These are phyloP conservation scores for Anoplophora glabripennis DNA, from an alignment of 1,140 invertebrate species.

Conservation along the genomic window DNA sequence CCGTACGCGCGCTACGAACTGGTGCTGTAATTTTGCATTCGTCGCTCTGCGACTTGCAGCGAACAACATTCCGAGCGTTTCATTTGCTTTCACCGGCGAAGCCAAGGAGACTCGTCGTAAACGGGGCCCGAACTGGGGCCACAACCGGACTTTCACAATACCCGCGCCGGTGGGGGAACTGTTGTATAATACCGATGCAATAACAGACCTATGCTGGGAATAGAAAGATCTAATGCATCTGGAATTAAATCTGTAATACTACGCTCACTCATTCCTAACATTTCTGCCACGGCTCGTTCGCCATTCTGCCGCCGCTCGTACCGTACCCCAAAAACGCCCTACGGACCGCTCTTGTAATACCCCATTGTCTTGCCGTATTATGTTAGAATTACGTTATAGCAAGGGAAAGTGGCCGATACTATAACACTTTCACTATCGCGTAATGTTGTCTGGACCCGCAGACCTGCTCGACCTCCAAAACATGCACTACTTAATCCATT, in stretches of 20 bases:
- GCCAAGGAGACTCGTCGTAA: slow-evolving; percentile 41
- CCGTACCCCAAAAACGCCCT: no score
- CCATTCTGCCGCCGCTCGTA: no score
- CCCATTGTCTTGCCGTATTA: slow-evolving; percentile 35
- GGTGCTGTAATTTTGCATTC: slow-evolving; percentile 26
- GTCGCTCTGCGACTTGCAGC: slow-evolving; percentile 15
- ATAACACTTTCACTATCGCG: slow-evolving; percentile 49
- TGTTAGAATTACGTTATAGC: slow-evolving; percentile 43
- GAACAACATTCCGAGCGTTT: slow-evolving; percentile 22
- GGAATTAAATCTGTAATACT: slow-evolving; percentile 15
- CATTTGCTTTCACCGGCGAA: slow-evolving; percentile 40
- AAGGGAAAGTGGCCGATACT: slow-evolving; percentile 48
- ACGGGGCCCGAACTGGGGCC: slow-evolving; percentile 40
- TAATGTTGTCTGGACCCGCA: slow-evolving; percentile 41
- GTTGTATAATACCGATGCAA: slow-evolving; percentile 43
- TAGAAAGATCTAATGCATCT: slow-evolving; percentile 19
- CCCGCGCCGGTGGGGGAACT: slow-evolving; percentile 31
- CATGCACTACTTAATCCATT: slow-evolving; percentile 16
- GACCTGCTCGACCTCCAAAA: slow-evolving; percentile 33
- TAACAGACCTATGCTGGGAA: slow-evolving; percentile 25
- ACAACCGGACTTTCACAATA: slow-evolving; percentile 42
- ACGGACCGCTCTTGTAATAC: slow-evolving; percentile 22
- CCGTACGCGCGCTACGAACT: not conserved
- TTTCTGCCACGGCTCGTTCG: no score
- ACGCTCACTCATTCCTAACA: not conserved